Evolutionary conservation across 2,113 vertebrate genomes (phyloP), one percentile per base, ranked within the genome.

Genomic region (Junco hyemalis): DNA sequence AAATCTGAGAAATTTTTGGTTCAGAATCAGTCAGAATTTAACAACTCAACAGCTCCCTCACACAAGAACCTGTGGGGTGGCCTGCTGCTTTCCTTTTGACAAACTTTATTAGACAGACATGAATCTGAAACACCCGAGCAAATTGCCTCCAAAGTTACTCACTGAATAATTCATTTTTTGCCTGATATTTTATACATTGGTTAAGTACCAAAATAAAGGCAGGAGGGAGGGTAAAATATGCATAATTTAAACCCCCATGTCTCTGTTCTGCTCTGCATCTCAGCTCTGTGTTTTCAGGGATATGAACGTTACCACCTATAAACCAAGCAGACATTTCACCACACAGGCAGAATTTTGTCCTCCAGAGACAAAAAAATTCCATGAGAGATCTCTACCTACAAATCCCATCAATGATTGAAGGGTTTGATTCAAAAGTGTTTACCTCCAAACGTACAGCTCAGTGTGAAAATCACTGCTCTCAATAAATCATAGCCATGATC

Each of bases 151-250:
- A 14, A 68, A 87, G 88, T 61, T 63, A 87, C 65, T 90, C 85
- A 83, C 44, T 68, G 92, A 92, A 92, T 91, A 94, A 95, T 91
- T 92, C 40, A 88, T 71, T 63, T 87, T 79, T 71, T 90, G 65
- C 74, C 73, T 93, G 78, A 40, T 87, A 94, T 61, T 92, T 92
- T 92, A 90, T 81, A 93, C 69, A 78, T n/a, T 66, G 73, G 69
- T 84, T 92, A 92, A 93, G 59, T 21, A 72, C 70, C 40, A 66
- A 86, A 56, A 74, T 88, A 72, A 73, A 73, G 65, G 44, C 56
- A 92, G 44, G 48, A 57, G 69, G 65, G 65, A 92, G 26, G 78
- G 65, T 61, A 81, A 90, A 79, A 92, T 20, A 90, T 68, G 82
- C 74, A 76, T 88, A 68, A 94, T 88, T 88, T 88, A 93, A 92